phyloP scores from a whole-genome alignment of 1,140 invertebrate species.

The Cotesia chilonis region DNA sequence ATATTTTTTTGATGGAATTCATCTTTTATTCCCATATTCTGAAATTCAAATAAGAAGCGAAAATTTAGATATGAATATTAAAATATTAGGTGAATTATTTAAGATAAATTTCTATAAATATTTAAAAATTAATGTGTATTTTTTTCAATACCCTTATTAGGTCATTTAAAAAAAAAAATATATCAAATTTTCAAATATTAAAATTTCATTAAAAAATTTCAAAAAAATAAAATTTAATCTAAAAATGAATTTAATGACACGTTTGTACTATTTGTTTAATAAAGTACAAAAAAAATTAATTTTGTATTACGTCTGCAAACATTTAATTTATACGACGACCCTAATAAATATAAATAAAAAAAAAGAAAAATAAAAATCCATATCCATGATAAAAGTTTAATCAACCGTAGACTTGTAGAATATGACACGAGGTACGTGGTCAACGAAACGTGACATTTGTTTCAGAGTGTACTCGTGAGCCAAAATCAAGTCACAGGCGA shows the following conservation, averaged over 20 bases:
- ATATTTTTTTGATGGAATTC: conserved; percentile 80
- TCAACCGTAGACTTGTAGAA: neutral
- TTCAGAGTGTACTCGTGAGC: conserved; percentile 24
- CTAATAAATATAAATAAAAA: neutral
- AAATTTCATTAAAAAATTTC: too few species aligned
- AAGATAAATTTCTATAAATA: too few species aligned
- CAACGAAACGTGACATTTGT: conserved; percentile 37
- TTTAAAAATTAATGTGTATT: too few species aligned
- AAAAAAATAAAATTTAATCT: too few species aligned
- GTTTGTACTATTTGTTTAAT: too few species aligned
- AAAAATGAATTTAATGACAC: too few species aligned
- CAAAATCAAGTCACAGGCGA: conserved; percentile 32
- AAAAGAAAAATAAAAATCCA: neutral
- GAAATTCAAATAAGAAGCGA: conserved; percentile 37
- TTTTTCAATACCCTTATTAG: too few species aligned
- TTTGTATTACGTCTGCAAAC: too few species aligned
- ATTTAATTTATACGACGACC: neutral
- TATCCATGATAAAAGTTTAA: conserved; percentile 20
- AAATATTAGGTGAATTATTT: neutral
- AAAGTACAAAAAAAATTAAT: too few species aligned
- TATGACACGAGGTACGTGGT: conserved; percentile 15
- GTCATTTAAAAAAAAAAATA: too few species aligned
- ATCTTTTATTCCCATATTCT: conserved; percentile 83
- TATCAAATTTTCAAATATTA: too few species aligned
- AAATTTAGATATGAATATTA: neutral